Base-by-base conservation (phyloP, 2,888 invertebrate genomes). In the Fragum sueziense region DNA sequence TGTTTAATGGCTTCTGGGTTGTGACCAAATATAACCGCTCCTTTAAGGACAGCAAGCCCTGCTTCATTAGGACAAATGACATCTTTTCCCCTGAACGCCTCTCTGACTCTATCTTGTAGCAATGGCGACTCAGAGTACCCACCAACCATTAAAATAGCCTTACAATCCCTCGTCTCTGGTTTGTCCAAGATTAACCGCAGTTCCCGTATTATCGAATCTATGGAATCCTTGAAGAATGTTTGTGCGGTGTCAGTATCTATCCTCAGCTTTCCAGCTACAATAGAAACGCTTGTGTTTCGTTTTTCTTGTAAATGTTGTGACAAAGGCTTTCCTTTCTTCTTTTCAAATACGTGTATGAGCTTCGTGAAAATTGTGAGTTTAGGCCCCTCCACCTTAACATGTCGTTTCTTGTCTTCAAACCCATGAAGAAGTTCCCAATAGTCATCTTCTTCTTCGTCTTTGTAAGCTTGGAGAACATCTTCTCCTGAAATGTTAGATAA, bases 1-100 rank as follows among this genome's bases (percentile, higher is more conserved):
- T 61, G 61, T 29, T 31, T 20, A n/a, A 61, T 61, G 2, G 61
- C 61, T 2, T 29, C 61, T 33, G 61, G 61, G 33, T 61, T 33
- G n/a, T 61, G 61, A 14, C 61, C 61, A 33, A 20, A 61, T 29
- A 61, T 61, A 11, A 61, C 61, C 4, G 61, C 61, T 9, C 61
- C 61, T 33, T 61, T 61, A 2, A 61, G 33, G 2, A 61, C 61
- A 33, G 61, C 61, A 61, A 61, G 61, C n/a, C 61, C 61, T 31
- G 61, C 61, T 33, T 61, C 61, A 33, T 61, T 61, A 4, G 61
- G 61, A 61, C 61, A 61, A 17, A 61, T 22, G 11, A 61, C 61
- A 11, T 61, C 31, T 61, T 61, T 61, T 1, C 33, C 27, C 11
- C 6, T 3, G 20, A 61, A 61, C 29, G 27, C 61, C 6, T 33